Evolutionary conservation across 35 echinoderm and acorn worm species (phyloP), one percentile per base, ranked within the genome.

Genomic region (Lytechinus variegatus): DNA sequence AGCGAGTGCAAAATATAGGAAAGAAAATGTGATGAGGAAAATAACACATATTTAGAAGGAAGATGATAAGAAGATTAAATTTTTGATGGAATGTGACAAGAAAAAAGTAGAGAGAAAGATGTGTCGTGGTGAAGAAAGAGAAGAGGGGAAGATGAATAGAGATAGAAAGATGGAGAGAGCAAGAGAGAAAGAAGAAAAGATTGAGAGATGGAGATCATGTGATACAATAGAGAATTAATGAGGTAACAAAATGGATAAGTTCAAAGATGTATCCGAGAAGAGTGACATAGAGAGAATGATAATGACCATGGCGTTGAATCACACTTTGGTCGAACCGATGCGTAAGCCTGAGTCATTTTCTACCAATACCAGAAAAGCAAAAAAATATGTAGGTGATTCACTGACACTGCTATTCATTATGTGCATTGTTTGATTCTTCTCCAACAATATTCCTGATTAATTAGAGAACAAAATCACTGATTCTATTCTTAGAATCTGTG

Each of bases 281-380:
- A 44, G 33, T 44, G 19, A 52, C 27, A 88, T 14, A 88, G 87
- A 52, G 87, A 52, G 10, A 9, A 88, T 88, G 57, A 60, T 60
- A 16, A 12, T 60, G 57, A 60, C n/a, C 33, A 54, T 44, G 88
- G 14, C 52, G 88, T 54, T 90, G 88, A 90, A 52, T 90, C 88
- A 90, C 27, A 52, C 88, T 28, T 6, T 52, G 52, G 29, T 90
- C 88, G 28, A 44, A 90, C 88, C 21, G 88, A 90, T 90, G 88
- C 88, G 88, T 90, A 90, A 90, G 88, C 88, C 88, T 90, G 88
- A 90, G 88, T 90, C 88, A 90, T 54, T 90, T 90, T 90, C 16
- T 16, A 90, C 29, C 88, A 33, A 90, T 90, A 54, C 28, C 13
- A 79, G 66, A 79, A 9, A 58, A 58, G n/a, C 52, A 52, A 54